A percentile compares a stretch with the other conserved stretches of the same genome.
Evolutionary conservation across 2,113 vertebrate species (phyloP).

Genomic region (Burhinus oedicnemus): DNA sequence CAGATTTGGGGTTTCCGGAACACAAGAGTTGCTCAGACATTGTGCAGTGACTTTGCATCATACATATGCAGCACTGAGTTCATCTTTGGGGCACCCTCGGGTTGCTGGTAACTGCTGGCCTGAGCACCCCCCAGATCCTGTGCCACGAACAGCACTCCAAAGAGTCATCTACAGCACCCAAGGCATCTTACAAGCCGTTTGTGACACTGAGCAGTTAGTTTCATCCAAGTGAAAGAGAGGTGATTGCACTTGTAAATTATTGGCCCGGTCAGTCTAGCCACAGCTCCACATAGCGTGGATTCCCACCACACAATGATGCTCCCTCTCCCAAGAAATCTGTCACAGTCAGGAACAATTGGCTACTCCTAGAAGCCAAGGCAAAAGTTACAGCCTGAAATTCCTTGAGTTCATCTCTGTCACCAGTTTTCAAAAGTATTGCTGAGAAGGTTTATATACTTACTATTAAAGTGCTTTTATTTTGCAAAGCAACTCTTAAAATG

Average conservation of each 20-base stretch:
- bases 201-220: not conserved
- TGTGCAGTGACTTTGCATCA: not conserved
- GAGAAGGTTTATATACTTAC: not conserved
- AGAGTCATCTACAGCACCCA: not conserved
- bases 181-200: not conserved
- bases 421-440: not conserved
- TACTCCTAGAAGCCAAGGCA: not conserved
- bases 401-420: not conserved
- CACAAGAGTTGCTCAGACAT: not conserved
- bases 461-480: not conserved
- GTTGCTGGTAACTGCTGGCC: not conserved
- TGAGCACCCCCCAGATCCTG: not conserved
- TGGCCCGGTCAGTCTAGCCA: not conserved
- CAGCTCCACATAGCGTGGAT: not conserved
- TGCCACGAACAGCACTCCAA: not conserved
- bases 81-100: too few species aligned
- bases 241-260: not conserved
- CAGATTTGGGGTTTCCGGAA: not conserved
- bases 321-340: not conserved
- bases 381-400: not conserved
- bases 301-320: not conserved
- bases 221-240: not conserved
- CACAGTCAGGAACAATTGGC: not conserved
- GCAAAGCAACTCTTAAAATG: not conserved
- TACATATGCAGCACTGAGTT: fast-evolving